Percentiles rank a stretch among this genome's conserved stretches.
phyloP scores from a whole-genome alignment of 1,140 invertebrate genomes.

The Aphaenogaster floridana region DNA sequence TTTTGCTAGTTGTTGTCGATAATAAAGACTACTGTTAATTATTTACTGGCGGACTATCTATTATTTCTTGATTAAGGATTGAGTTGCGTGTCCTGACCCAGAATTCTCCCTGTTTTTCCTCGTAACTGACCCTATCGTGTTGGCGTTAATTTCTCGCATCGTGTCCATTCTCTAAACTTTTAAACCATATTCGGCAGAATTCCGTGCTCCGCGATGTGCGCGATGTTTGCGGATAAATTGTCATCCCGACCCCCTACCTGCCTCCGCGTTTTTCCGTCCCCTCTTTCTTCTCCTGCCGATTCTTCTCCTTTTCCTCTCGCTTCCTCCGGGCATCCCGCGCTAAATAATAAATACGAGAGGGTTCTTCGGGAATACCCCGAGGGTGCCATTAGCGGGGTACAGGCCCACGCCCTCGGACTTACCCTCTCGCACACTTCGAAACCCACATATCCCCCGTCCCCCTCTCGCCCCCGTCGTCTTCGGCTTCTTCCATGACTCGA shows the following conservation, averaged over 20 bases:
- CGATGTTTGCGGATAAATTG: conserved; percentile 84
- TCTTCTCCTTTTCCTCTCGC: conserved; percentile 66
- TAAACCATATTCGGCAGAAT: conserved; percentile 69
- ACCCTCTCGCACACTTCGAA: conserved; percentile 74
- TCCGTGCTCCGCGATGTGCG: conserved; percentile 73
- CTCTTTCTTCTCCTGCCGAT: conserved; percentile 63
- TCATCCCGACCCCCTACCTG: conserved; percentile 63
- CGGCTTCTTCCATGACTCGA: conserved; percentile 76
- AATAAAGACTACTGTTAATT: too few species aligned
- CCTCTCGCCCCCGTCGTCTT: conserved; percentile 45
- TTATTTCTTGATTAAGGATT: neutral
- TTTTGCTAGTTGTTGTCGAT: too few species aligned
- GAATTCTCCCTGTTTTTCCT: neutral
- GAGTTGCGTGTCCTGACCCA: too few species aligned
- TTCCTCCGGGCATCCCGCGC: conserved; percentile 74
- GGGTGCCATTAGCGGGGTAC: conserved; percentile 86
- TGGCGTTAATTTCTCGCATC: conserved; percentile 67
- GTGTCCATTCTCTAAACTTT: conserved; percentile 66
- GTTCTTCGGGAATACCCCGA: conserved; percentile 85
- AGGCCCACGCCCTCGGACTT: conserved; percentile 73
- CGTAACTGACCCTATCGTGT: conserved; percentile 38
- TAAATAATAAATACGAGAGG: conserved; percentile 87
- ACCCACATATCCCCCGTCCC: conserved; percentile 68
- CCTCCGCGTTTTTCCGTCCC: conserved; percentile 58
- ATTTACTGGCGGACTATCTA: too few species aligned